Evolutionary conservation across 2,888 invertebrate genomes (phyloP).

Genomic region (Polydrusus pterygomalis): DNA sequence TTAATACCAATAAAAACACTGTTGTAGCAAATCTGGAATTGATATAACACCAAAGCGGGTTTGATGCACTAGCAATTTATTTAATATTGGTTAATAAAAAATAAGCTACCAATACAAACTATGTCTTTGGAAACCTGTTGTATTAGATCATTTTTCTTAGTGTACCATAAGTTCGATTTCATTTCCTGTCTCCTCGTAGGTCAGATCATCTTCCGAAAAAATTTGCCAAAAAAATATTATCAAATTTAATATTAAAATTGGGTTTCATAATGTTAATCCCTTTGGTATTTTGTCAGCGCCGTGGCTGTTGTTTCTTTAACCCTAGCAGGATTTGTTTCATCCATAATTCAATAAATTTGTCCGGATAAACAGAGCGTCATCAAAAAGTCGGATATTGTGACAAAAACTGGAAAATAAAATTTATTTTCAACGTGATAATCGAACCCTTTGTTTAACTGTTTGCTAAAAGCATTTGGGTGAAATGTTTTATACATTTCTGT

Average conservation of each 20-base stretch:
- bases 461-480: neutral
- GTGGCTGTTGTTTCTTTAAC: constrained; percentile 33
- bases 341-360: constrained; percentile 39
- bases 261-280: constrained; percentile 26
- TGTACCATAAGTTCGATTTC: too few relatives aligned
- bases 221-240: neutral
- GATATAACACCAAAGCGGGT: too few relatives aligned
- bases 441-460: neutral
- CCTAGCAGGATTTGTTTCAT: constrained; percentile 35
- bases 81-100: too few relatives aligned
- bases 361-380: constrained; percentile 18
- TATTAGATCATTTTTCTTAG: too few relatives aligned
- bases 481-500: neutral
- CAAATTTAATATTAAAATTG: constrained; percentile 24
- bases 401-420: neutral
- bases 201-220: too few relatives aligned
- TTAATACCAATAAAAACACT: too few relatives aligned
- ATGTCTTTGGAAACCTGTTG: too few relatives aligned
- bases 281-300: constrained; percentile 6
- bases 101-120: too few relatives aligned
- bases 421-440: neutral
- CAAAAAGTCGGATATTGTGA: constrained; percentile 6
- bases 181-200: too few relatives aligned
- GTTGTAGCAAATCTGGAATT: too few relatives aligned
- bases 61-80: too few relatives aligned